A percentile compares a stretch with the other conserved stretches of the same genome.
These are phyloP conservation scores for Pherbina coryleti DNA, from an alignment of 2,888 invertebrate genomes.

Conservation along the genomic window DNA sequence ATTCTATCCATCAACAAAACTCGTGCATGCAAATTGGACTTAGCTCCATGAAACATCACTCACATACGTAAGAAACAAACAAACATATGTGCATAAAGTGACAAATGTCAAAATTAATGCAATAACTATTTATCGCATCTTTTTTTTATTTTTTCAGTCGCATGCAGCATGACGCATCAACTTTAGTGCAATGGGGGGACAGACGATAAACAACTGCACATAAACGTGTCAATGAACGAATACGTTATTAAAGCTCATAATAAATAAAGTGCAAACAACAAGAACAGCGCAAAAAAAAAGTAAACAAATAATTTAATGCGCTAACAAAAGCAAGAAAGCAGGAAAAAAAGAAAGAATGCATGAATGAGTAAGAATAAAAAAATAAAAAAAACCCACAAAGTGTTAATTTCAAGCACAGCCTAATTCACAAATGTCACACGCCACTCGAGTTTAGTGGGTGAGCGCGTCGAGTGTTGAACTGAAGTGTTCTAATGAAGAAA, in stretches of 20 bases:
- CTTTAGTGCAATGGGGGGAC: background rate
- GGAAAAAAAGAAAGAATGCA: background rate
- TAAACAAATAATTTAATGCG: background rate
- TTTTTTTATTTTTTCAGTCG: too few relatives aligned
- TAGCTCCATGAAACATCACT: background rate
- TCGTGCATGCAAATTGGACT: background rate
- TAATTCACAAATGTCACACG: slow-evolving; percentile 26
- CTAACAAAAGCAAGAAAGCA: background rate
- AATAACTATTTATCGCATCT: background rate
- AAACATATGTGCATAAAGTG: background rate
- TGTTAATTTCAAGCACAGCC: slow-evolving; percentile 10
- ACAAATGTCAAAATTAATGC: slow-evolving; percentile 2
- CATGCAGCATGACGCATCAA: background rate
- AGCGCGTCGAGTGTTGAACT: too few relatives aligned
- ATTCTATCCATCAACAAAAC: background rate
- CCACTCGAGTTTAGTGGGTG: slow-evolving; percentile 25
- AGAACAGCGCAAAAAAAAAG: background rate
- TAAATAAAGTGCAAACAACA: background rate
- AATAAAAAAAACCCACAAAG: background rate
- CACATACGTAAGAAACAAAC: background rate
- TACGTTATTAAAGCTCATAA: background rate
- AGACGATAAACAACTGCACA: background rate
- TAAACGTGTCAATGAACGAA: slow-evolving; percentile 18
- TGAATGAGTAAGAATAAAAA: background rate
- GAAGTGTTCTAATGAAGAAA: too few relatives aligned